These are phyloP conservation scores for Sturmia bella DNA, from an alignment of 2,888 invertebrate genomes.

Conservation along the genomic window DNA sequence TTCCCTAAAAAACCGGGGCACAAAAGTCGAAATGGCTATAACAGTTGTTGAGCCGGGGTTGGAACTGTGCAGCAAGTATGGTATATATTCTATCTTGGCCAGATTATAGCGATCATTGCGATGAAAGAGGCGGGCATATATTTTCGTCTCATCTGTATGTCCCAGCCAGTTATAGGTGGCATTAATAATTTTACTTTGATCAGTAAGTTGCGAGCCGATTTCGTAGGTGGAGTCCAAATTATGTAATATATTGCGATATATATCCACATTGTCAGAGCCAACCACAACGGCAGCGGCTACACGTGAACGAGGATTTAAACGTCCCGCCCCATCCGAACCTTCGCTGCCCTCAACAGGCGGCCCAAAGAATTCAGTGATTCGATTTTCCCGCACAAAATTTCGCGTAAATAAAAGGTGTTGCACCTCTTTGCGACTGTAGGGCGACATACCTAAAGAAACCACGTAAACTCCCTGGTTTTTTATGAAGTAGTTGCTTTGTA, in stretches of 20 bases:
- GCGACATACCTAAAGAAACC: conserved; percentile 92
- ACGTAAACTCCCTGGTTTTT: conserved; percentile 95
- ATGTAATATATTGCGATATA: conserved; percentile 94
- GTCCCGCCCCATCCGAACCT: conserved; percentile 82
- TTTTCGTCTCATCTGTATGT: conserved; percentile 87
- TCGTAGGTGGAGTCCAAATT: conserved; percentile 96
- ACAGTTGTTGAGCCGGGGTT: conserved; percentile 93
- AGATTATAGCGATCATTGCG: conserved; percentile 96
- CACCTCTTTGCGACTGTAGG: conserved; percentile 90
- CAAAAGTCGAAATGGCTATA: conserved; percentile 88
- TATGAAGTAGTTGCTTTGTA: conserved; percentile 94
- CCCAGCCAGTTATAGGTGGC: conserved; percentile 98
- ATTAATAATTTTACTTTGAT: conserved; percentile 96
- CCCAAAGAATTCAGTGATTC: conserved; percentile 92
- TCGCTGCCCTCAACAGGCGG: conserved; percentile 82
- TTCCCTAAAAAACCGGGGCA: conserved; percentile 89
- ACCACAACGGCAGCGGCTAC: conserved; percentile 96
- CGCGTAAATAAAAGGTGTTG: conserved; percentile 93
- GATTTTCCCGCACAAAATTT: conserved; percentile 93
- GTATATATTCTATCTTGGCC: conserved; percentile 94
- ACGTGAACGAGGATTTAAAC: conserved; percentile 93
- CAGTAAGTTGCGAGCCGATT: conserved; percentile 96
- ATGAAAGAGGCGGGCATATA: conserved; percentile 89
- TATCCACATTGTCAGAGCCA: conserved; percentile 93
- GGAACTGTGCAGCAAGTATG: conserved; percentile 93